Percentiles rank a stretch among this genome's conserved stretches.
Evolutionary conservation across 2,113 vertebrate species (phyloP).

Genomic region (Myrmecophaga tridactyla): DNA sequence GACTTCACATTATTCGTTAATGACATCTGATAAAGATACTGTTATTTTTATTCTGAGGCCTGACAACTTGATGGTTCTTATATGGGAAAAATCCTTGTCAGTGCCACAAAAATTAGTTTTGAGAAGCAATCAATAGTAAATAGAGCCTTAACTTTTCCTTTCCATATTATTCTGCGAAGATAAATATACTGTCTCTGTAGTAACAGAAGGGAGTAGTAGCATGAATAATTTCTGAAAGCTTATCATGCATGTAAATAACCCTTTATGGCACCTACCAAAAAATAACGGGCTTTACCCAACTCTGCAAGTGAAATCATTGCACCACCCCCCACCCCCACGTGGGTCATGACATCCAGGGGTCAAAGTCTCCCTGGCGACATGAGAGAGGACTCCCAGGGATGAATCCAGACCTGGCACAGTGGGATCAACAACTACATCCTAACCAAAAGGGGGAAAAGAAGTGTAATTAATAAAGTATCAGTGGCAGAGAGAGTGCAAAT

Average conservation of each 20-base stretch:
- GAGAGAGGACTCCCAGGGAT: no score
- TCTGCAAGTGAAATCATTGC: no score
- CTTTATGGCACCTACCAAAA: not conserved
- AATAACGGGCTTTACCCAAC: no score
- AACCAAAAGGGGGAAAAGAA: no score
- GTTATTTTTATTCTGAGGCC: not conserved
- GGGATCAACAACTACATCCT: no score
- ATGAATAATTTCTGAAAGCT: not conserved
- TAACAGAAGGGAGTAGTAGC: not conserved
- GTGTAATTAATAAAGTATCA: no score
- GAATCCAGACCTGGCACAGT: no score
- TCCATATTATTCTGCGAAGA: not conserved
- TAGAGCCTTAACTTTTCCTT: not conserved
- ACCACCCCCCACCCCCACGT: no score
- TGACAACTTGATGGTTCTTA: not conserved
- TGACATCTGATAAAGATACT: not conserved
- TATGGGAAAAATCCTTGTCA: not conserved
- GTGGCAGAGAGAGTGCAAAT: no score
- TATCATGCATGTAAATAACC: not conserved
- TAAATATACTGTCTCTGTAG: not conserved
- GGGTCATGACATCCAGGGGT: no score
- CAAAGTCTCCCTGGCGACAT: no score
- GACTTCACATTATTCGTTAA: not conserved
- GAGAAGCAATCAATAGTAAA: not conserved
- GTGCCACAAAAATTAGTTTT: not conserved